Percentiles rank a stretch among this genome's conserved stretches.
These are phyloP conservation scores for Pseudorectes ferrugineus DNA, from an alignment of 2,113 vertebrate species.

Conservation along the genomic window DNA sequence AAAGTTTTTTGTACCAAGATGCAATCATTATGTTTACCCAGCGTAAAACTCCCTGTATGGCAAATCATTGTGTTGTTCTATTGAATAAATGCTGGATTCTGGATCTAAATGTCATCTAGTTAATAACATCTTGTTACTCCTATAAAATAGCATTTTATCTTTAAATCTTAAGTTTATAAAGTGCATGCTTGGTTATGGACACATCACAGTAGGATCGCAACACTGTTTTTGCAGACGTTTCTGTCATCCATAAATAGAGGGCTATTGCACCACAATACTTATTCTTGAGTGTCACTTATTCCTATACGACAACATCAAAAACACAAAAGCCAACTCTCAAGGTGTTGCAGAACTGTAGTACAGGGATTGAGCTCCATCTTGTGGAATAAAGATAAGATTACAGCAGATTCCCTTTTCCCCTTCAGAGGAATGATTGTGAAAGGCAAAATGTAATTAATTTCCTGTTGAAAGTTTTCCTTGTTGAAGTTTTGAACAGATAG, in stretches of 20 bases:
- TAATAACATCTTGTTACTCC: background rate
- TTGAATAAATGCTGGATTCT: background rate
- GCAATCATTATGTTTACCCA: background rate
- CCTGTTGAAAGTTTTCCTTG: background rate
- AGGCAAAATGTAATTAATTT: background rate
- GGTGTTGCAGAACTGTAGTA: background rate
- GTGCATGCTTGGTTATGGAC: background rate
- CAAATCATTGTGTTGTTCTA: background rate
- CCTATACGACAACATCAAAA: background rate
- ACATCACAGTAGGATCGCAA: background rate
- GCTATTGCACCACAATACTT: background rate
- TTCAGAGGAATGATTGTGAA: background rate
- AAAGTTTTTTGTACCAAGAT: background rate
- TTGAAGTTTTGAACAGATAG: background rate
- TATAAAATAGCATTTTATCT: background rate
- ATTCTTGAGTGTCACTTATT: background rate
- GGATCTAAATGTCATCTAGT: background rate
- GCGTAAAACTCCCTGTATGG: background rate
- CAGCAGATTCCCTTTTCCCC: background rate
- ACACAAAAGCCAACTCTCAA: fast-evolving
- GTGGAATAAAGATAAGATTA: background rate
- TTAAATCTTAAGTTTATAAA: background rate
- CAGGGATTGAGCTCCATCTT: conserved; percentile 32
- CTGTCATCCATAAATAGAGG: background rate
- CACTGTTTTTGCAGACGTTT: background rate